These are phyloP conservation scores for Helobdella robusta DNA, from an alignment of 2,888 invertebrate species.

Conservation along the genomic window DNA sequence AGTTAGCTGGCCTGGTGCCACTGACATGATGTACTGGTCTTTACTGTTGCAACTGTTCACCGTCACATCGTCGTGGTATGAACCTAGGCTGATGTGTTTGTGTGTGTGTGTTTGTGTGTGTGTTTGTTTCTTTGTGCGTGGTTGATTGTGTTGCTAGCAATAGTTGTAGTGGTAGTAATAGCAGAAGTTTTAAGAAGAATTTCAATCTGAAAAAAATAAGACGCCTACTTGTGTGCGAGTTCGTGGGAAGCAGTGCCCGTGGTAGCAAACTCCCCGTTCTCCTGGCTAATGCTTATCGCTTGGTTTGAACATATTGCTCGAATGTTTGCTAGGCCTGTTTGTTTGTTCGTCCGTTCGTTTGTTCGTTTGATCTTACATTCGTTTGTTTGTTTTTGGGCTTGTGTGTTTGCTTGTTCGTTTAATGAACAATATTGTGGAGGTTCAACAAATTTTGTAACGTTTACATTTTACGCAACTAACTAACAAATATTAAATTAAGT, in stretches of 20 bases:
- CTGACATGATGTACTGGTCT: constrained; percentile 38
- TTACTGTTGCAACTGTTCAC: constrained; percentile 28
- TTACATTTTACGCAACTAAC: not conserved
- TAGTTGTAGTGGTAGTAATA: not conserved
- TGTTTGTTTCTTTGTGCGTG: no score
- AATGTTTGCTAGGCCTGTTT: constrained; percentile 39
- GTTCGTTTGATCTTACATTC: no score
- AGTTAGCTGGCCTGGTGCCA: constrained; percentile 33
- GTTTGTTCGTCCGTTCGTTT: no score
- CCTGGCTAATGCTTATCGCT: constrained; percentile 27
- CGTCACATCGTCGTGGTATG: constrained; percentile 35
- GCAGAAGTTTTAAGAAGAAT: not conserved
- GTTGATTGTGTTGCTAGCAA: not conserved
- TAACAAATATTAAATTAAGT: not conserved
- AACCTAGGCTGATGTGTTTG: constrained; percentile 34
- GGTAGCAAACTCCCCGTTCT: constrained; percentile 29
- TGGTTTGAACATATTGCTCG: constrained; percentile 37
- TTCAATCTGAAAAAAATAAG: not conserved
- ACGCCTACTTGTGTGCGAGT: constrained; percentile 37
- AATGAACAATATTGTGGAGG: not conserved
- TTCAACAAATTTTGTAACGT: not conserved
- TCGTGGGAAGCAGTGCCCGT: constrained; percentile 36
- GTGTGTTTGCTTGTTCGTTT: not conserved
- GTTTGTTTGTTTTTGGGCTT: no score
- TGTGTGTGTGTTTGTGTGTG: no score